phyloP scores from a whole-genome alignment of 2,888 invertebrate genomes.

The Brassicogethes aeneus region DNA sequence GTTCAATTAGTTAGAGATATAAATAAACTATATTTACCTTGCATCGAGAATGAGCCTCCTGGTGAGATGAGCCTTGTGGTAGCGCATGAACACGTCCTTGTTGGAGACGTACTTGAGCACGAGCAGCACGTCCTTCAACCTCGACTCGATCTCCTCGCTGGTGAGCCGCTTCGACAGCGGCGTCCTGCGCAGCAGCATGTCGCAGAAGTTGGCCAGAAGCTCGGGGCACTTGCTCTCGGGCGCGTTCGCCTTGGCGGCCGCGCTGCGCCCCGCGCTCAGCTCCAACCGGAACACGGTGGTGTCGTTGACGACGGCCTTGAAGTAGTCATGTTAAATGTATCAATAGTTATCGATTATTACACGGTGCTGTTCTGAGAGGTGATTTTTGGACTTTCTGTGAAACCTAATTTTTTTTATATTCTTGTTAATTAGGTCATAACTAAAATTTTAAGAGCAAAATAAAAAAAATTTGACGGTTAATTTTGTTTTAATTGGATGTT shows the following conservation, averaged over 20 bases:
- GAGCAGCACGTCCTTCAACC: slow-evolving; percentile 86
- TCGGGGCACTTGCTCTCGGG: slow-evolving; percentile 99
- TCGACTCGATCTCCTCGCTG: slow-evolving; percentile 91
- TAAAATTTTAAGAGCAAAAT: too few species aligned
- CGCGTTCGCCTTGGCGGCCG: slow-evolving; percentile 58
- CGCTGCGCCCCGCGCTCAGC: slow-evolving; percentile 51
- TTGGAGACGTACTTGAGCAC: slow-evolving; percentile 98
- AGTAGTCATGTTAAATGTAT: too few species aligned
- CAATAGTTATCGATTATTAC: too few species aligned
- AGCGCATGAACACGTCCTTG: slow-evolving; percentile 99
- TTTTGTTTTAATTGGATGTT: too few species aligned
- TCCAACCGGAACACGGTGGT: slow-evolving; percentile 76
- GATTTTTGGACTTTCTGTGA: too few species aligned
- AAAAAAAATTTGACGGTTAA: too few species aligned
- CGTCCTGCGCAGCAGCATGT: slow-evolving; percentile 94
- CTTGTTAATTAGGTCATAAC: too few species aligned
- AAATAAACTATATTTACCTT: slow-evolving; percentile 31
- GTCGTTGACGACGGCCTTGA: slow-evolving; percentile 92
- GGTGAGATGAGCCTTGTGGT: slow-evolving; percentile 96
- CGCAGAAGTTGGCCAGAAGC: slow-evolving; percentile 97
- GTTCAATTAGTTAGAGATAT: too few species aligned
- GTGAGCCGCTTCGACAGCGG: slow-evolving; percentile 93
- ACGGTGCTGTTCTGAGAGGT: too few species aligned
- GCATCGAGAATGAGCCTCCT: slow-evolving; percentile 93
- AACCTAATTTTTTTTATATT: too few species aligned